Conservation (phyloP, 2,888 invertebrate genomes). For the Ophion obscuratus region DNA sequence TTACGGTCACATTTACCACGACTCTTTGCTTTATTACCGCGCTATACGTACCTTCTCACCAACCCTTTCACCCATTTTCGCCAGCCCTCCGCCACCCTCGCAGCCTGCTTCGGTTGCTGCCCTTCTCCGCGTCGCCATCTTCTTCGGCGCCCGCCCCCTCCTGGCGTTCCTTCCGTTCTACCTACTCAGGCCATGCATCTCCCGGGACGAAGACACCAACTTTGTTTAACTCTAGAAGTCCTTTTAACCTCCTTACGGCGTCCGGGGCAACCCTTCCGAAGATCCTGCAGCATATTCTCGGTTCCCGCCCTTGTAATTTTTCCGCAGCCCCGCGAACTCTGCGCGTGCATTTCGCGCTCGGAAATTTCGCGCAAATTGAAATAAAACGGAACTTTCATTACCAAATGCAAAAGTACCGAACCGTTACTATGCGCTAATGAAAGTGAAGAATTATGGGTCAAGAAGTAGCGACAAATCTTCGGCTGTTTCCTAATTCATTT, state of each 20-base stretch:
- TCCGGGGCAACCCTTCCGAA: not conserved
- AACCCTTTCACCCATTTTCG: not conserved
- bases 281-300: slow-evolving; percentile 30
- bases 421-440: not conserved
- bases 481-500: not conserved
- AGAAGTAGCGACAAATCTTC: not conserved
- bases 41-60: not conserved
- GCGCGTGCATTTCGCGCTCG: not conserved
- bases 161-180: slow-evolving; percentile 19
- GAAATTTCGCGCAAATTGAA: slow-evolving; percentile 51
- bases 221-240: slow-evolving; percentile 68
- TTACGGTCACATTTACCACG: slow-evolving; percentile 68
- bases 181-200: not conserved
- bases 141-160: not conserved
- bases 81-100: not conserved
- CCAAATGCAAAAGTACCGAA: slow-evolving; percentile 28
- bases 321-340: not conserved
- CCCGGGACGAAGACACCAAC: slow-evolving; percentile 53
- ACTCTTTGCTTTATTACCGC: slow-evolving; percentile 69
- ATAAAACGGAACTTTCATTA: slow-evolving; percentile 40
- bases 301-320: not conserved
- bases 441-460: not conserved
- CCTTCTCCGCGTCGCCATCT: not conserved
- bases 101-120: too few species aligned
- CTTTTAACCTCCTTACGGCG: slow-evolving; percentile 36